Conservation (phyloP, 2,888 invertebrate genomes). For the Prenolepis imparis region DNA sequence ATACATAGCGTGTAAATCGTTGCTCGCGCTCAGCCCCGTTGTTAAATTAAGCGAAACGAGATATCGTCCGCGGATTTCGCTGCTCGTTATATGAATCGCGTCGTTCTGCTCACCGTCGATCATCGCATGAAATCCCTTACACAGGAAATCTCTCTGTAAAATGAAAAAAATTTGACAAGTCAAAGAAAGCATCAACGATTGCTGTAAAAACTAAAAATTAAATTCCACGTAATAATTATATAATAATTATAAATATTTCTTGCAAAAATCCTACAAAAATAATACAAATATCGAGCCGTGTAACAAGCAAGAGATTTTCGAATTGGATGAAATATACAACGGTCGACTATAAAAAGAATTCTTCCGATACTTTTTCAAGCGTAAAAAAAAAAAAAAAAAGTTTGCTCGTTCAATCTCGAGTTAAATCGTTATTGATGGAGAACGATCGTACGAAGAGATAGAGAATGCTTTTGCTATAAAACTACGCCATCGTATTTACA, state of each 20-base stretch:
- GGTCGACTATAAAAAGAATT: constrained; percentile 1
- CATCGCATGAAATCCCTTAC: background rate
- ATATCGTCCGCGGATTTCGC: constrained; percentile 47
- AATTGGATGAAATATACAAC: constrained; percentile 5
- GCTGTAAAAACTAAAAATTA: background rate
- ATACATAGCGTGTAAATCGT: constrained; percentile 59
- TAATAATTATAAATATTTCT: background rate
- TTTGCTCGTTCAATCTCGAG: background rate
- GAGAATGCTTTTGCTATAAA: constrained; percentile 18
- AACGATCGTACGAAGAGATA: constrained; percentile 24
- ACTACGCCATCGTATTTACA: constrained; percentile 5
- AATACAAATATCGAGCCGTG: background rate
- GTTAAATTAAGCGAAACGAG: constrained; percentile 59
- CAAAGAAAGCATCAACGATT: background rate
- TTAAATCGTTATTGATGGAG: constrained; percentile 30
- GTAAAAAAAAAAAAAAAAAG: background rate
- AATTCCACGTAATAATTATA: background rate
- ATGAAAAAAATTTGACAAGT: background rate
- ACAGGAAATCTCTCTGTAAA: background rate
- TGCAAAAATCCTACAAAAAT: background rate
- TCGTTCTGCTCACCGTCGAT: constrained; percentile 47
- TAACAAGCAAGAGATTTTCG: background rate
- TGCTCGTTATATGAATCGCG: constrained; percentile 41
- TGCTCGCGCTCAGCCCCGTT: constrained; percentile 57
- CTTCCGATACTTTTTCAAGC: constrained; percentile 14